A percentile compares a stretch with the other conserved stretches of the same genome.
These are phyloP conservation scores for Mya arenaria DNA, from an alignment of 1,140 invertebrate genomes.

Conservation along the genomic window DNA sequence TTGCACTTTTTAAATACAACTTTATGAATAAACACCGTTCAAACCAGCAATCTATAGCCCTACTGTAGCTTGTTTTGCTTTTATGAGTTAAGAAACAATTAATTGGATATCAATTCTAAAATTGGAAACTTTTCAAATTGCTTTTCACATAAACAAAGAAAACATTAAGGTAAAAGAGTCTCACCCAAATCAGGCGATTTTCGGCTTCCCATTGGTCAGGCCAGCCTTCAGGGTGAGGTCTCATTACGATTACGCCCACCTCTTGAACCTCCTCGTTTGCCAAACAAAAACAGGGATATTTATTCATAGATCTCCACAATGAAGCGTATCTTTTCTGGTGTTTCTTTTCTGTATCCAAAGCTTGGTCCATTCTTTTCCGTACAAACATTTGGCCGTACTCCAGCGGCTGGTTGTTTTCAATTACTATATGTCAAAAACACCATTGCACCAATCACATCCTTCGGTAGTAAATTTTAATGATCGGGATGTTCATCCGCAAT, in stretches of 20 bases:
- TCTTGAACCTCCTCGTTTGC: neutral
- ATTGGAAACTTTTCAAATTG: too few relatives aligned
- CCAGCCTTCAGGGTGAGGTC: slow-evolving; percentile 15
- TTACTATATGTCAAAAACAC: slow-evolving; percentile 1
- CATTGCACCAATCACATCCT: neutral
- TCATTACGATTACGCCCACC: neutral
- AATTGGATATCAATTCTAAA: too few relatives aligned
- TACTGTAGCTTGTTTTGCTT: too few relatives aligned
- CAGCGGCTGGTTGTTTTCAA: neutral
- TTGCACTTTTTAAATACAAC: too few relatives aligned
- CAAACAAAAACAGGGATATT: slow-evolving; percentile 3
- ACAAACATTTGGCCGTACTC: slow-evolving; percentile 4
- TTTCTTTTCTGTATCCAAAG: neutral
- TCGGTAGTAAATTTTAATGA: neutral
- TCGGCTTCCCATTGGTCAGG: slow-evolving; percentile 7
- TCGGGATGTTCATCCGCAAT: slow-evolving; percentile 1
- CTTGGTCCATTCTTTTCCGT: neutral
- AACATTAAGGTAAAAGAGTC: too few relatives aligned
- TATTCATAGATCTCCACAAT: slow-evolving; percentile 12
- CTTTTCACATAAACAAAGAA: too few relatives aligned
- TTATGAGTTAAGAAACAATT: too few relatives aligned
- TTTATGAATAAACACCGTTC: too few relatives aligned
- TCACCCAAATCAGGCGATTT: neutral
- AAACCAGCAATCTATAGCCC: too few relatives aligned
- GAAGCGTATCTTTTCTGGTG: neutral